Conservation (phyloP, 2,888 invertebrate genomes). For the Stictocephala bisonia region DNA sequence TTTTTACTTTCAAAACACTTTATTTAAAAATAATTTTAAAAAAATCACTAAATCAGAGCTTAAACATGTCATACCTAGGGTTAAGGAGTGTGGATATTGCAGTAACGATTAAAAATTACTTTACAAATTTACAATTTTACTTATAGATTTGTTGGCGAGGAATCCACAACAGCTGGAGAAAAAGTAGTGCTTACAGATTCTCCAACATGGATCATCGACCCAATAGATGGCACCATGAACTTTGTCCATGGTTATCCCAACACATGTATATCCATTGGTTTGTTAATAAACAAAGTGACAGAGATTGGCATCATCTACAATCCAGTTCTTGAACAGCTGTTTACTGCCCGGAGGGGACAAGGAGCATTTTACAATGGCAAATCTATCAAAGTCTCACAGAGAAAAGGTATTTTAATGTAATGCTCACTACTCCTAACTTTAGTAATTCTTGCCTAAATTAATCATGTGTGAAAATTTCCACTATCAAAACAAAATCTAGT, state of each 20-base stretch:
- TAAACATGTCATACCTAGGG: too few relatives aligned
- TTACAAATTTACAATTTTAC: too few relatives aligned
- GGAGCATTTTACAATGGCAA: constrained; percentile 91
- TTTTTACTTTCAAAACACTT: too few relatives aligned
- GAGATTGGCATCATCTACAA: constrained; percentile 91
- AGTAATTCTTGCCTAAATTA: too few relatives aligned
- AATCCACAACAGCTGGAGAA: constrained; percentile 71
- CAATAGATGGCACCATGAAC: constrained; percentile 98
- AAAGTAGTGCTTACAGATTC: constrained; percentile 79
- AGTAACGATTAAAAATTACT: too few relatives aligned
- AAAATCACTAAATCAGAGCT: too few relatives aligned
- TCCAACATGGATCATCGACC: constrained; percentile 98
- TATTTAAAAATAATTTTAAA: too few relatives aligned
- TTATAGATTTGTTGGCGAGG: constrained; percentile 91
- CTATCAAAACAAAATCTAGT: too few relatives aligned
- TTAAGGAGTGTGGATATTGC: too few relatives aligned
- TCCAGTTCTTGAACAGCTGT: constrained; percentile 88
- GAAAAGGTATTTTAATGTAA: constrained; percentile 68
- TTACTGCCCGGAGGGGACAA: constrained; percentile 84
- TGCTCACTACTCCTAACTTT: too few relatives aligned
- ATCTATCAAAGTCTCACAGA: constrained; percentile 78
- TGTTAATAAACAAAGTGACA: constrained; percentile 77
- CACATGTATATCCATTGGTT: constrained; percentile 88
- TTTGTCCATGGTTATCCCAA: constrained; percentile 94
- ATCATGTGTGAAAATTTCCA: too few relatives aligned